A percentile compares a stretch with the other conserved stretches of the same genome.
Conservation (phyloP, 2,888 invertebrate species). For the Tromatobia lineatoria region DNA sequence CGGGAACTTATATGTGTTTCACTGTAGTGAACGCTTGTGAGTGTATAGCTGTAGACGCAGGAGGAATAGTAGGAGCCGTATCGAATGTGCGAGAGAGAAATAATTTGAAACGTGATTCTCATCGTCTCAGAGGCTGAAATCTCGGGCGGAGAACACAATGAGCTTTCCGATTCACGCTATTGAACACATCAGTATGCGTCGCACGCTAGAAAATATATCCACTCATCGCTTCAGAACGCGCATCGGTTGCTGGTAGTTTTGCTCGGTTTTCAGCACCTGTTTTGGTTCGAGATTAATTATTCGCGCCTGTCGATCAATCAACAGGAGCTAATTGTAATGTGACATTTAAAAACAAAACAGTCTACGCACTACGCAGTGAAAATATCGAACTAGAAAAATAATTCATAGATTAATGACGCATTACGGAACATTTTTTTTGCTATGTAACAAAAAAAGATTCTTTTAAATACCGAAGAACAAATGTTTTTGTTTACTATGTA, state of each 20-base stretch:
- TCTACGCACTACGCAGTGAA: neutral
- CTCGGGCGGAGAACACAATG: neutral
- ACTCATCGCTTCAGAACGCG: neutral
- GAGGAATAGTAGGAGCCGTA: neutral
- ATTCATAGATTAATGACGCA: too few species aligned
- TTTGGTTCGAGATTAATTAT: neutral
- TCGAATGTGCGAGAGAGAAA: conserved; percentile 1
- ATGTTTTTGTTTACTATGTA: too few species aligned
- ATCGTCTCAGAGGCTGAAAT: neutral
- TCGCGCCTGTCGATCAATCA: neutral
- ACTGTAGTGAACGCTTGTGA: neutral
- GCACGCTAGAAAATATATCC: neutral
- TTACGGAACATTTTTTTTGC: too few species aligned
- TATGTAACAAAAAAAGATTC: too few species aligned
- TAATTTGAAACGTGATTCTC: neutral
- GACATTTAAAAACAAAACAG: neutral
- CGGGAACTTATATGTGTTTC: neutral
- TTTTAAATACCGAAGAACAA: too few species aligned
- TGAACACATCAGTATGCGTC: neutral
- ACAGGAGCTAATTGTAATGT: neutral
- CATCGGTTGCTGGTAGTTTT: neutral
- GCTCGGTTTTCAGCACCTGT: neutral
- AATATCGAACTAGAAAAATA: neutral
- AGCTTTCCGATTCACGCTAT: neutral
- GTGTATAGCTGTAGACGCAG: neutral